Conservation (phyloP, 1,140 invertebrate genomes). For the Drosophila melanica region DNA sequence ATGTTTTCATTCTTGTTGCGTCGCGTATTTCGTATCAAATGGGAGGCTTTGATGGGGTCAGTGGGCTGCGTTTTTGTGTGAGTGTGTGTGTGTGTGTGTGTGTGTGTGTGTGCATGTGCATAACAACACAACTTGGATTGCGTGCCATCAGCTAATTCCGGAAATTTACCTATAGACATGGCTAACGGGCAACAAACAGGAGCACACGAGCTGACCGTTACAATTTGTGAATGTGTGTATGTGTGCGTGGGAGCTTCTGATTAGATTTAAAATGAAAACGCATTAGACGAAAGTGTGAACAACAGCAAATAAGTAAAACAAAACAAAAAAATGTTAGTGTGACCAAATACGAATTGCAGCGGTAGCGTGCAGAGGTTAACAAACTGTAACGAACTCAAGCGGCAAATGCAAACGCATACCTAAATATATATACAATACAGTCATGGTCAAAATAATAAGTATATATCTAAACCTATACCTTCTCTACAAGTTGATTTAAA, state of each 20-base stretch:
- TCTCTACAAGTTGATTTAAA: no score
- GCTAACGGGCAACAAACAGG: slow-evolving; percentile 45
- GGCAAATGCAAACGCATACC: slow-evolving; percentile 46
- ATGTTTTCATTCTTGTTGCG: slow-evolving; percentile 17
- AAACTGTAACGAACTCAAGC: slow-evolving; percentile 67
- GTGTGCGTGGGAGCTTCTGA: slow-evolving; percentile 14
- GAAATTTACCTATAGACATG: slow-evolving; percentile 64
- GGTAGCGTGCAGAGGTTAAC: slow-evolving; percentile 52
- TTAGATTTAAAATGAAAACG: slow-evolving; percentile 45
- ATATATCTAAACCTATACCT: no score
- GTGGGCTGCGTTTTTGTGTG: slow-evolving; percentile 23
- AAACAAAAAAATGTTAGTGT: slow-evolving; percentile 15
- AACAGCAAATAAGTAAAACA: slow-evolving; percentile 13
- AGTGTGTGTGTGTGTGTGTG: neutral
- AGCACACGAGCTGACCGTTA: slow-evolving; percentile 30
- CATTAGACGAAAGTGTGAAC: slow-evolving; percentile 59
- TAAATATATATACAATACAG: slow-evolving; percentile 19
- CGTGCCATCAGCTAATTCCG: slow-evolving; percentile 69
- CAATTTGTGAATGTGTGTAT: slow-evolving; percentile 2
- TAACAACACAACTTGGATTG: slow-evolving; percentile 56
- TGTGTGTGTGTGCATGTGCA: slow-evolving; percentile 41
- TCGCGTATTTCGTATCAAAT: neutral
- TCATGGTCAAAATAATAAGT: neutral
- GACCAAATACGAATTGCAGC: slow-evolving; percentile 38
- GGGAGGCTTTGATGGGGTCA: slow-evolving; percentile 36